Base-by-base conservation (phyloP, 1,140 invertebrate species). In the Camponotus vicinus region DNA sequence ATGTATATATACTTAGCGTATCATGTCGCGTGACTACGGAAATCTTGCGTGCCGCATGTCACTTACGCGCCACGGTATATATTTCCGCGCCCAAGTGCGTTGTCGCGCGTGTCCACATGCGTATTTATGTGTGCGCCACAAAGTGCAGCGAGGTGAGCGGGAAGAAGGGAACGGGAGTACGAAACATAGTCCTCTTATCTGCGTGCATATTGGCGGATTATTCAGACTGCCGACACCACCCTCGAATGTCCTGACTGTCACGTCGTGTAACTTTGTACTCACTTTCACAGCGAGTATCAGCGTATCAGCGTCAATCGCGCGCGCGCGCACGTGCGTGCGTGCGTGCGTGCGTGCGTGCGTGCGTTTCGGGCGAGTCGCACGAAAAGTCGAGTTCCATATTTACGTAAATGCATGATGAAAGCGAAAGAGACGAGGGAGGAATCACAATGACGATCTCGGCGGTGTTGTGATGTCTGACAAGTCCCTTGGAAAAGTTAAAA, bases 131-230 rank as follows among this genome's bases (percentile, higher is more conserved):
- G 73, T 52, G 45, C 32, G 37, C 34, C 57, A 18, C 67, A 55
- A 13, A 32, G 63, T 69, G 55, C 27, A 42, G 40, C 40, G 0
- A 15, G 7, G 15, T 3, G 21, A 13, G 45, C 0, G 69, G 5
- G 49, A 49, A 42, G 34, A n/a, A 42, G 49, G 40, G 34, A 15
- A 66, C n/a, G 57, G 11, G 52, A 11, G 59, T 52, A 42, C 6
- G 67, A 32, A 42, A 75, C 79, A 64, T 6, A 59, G 32, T 32
- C 42, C 69, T 77, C 69, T 82, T 83, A 83, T 80, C 77, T 63
- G 37, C 76, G 45, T 67, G 63, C 63, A 85, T 85, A 85, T 85
- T 85, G 84, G 84, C 63, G 76, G 63, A 80, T 85, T 85, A 85
- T 80, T 85, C 84, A 85, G 69, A 67, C 69, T 27, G 69, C 40